Conservation (phyloP, 2,797 vertebrate genomes). For the Thalassophryne amazonica region DNA sequence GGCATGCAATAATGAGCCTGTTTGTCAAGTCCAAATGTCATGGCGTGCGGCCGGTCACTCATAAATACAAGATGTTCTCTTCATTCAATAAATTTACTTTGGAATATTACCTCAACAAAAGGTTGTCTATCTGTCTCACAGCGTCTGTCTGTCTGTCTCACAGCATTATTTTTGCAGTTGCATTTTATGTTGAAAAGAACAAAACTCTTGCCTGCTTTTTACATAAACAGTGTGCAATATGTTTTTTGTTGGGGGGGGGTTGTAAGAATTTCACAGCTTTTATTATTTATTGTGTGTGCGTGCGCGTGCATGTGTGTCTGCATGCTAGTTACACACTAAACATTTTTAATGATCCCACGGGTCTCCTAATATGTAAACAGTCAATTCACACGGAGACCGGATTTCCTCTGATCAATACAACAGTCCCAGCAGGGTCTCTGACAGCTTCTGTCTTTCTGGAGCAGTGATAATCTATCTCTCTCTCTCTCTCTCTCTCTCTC, state of each 20-base stretch:
- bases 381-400: constrained; percentile 47
- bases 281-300: not conserved
- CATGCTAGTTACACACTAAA: constrained; percentile 7
- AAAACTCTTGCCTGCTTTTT: too few species aligned
- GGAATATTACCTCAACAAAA: constrained; percentile 16
- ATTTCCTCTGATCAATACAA: constrained; percentile 61
- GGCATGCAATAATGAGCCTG: constrained; percentile 73
- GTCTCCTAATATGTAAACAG: constrained; percentile 43
- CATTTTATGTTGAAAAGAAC: too few species aligned
- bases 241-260: not conserved
- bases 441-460: constrained; percentile 42
- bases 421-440: constrained; percentile 34
- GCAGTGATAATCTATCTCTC: constrained; percentile 33
- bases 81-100: constrained; percentile 4
- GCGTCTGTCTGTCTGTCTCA: too few species aligned
- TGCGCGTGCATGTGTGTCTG: not conserved
- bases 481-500: constrained; percentile 33
- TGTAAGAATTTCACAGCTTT: not conserved
- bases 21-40: constrained; percentile 68
- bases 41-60: constrained; percentile 51
- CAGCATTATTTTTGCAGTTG: too few species aligned
- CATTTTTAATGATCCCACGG: constrained; percentile 53
- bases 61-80: constrained; percentile 39
- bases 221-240: not conserved
- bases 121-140: too few species aligned